These are phyloP conservation scores for Hyla sarda DNA, from an alignment of 2,113 vertebrate species.

Conservation along the genomic window DNA sequence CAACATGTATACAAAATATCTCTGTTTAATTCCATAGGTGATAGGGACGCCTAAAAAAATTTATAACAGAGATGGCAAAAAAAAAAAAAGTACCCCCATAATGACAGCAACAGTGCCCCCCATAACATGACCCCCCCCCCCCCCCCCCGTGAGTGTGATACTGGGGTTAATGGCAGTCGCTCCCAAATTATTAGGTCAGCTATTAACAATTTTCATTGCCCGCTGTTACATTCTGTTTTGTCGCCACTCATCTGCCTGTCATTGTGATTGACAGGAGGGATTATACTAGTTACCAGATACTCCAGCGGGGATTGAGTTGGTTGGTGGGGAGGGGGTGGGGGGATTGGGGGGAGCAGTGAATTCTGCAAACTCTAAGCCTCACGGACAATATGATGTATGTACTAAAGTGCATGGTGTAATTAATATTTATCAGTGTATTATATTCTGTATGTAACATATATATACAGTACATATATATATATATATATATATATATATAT, in stretches of 20 bases:
- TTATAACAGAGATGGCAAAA: no score
- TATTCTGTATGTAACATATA: not conserved
- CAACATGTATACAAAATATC: no score
- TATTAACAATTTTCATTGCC: not conserved
- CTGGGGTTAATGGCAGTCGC: not conserved
- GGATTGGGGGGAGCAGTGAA: not conserved
- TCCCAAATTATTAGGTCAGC: not conserved
- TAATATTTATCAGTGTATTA: not conserved
- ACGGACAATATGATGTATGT: not conserved
- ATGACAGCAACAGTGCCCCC: not conserved
- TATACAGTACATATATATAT: no score
- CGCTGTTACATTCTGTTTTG: not conserved
- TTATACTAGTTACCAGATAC: not conserved
- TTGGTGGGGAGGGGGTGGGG: not conserved
- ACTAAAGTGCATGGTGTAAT: not conserved
- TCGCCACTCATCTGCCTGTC: not conserved
- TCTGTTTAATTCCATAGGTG: no score
- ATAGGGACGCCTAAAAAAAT: no score
- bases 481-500: no score
- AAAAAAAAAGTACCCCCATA: no score
- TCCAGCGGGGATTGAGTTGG: not conserved
- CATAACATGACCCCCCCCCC: no score
- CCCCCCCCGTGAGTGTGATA: not conserved
- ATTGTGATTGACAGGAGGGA: conserved; percentile 2
- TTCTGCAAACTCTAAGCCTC: not conserved